phyloP scores from a whole-genome alignment of 2,797 vertebrate species.

The Acipenser transmontanus region DNA sequence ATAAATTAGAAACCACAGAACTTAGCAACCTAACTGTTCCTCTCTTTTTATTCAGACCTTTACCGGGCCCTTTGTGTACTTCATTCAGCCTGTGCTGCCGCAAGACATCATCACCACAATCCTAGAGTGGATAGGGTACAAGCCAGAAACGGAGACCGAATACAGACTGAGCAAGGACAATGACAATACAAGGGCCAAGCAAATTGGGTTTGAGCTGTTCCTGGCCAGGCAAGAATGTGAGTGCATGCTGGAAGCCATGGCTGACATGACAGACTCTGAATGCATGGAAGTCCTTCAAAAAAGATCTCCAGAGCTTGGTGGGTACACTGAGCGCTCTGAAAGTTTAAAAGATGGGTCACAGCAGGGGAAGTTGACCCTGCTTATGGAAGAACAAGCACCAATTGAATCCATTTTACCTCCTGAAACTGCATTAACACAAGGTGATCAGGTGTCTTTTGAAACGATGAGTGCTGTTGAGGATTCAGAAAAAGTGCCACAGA shows the following conservation, averaged over 20 bases:
- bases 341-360: not conserved
- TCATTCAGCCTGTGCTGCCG: conserved; percentile 61
- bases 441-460: conserved; percentile 5
- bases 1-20: too few relatives aligned
- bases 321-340: not conserved
- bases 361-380: conserved; percentile 8
- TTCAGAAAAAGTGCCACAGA: not conserved
- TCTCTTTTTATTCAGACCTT: conserved; percentile 60
- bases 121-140: conserved; percentile 70
- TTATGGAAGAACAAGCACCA: conserved; percentile 10
- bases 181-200: conserved; percentile 48
- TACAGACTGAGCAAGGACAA: conserved; percentile 56
- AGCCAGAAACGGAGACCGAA: conserved; percentile 49
- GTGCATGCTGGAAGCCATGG: conserved; percentile 50
- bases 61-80: conserved; percentile 75
- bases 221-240: conserved; percentile 63
- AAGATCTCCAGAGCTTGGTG: conserved; percentile 17
- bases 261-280: conserved; percentile 33
- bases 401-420: conserved; percentile 24
- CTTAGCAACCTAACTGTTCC: not conserved
- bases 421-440: conserved; percentile 13
- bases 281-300: conserved; percentile 36
- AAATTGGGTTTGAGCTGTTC: conserved; percentile 71
- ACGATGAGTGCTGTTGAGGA: not conserved
- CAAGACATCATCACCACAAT: conserved; percentile 44